phyloP scores from a whole-genome alignment of 2,113 vertebrate species.

The Dasyornis broadbenti region DNA sequence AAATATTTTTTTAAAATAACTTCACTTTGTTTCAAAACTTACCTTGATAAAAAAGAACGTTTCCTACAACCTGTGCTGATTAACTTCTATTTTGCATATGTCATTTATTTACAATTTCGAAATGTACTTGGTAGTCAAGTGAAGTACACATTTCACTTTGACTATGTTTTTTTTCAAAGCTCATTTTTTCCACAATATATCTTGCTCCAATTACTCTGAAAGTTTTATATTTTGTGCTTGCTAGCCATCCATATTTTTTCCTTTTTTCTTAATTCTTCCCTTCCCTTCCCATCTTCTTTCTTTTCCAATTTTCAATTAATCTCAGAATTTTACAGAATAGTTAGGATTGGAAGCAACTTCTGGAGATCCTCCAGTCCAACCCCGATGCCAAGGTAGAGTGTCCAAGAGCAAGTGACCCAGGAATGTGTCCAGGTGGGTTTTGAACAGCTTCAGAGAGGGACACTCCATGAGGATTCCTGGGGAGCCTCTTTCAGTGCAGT shows the following conservation, averaged over 20 bases:
- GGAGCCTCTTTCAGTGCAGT: not conserved
- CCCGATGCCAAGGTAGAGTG: not conserved
- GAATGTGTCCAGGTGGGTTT: accelerated
- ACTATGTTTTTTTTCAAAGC: not conserved
- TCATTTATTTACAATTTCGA: not conserved
- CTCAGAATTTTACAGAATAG: not conserved
- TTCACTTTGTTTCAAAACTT: not conserved
- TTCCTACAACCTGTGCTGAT: not conserved
- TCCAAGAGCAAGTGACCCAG: not conserved
- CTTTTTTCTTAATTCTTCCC: not conserved
- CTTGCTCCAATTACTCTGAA: not conserved
- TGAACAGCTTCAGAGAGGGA: not conserved
- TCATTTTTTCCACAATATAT: not conserved
- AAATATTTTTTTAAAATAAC: not conserved
- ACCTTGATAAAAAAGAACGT: not conserved
- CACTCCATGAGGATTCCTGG: accelerated
- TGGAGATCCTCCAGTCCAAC: not conserved
- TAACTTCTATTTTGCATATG: not conserved
- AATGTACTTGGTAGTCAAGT: not conserved
- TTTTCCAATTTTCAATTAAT: not conserved
- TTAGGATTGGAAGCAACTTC: not conserved
- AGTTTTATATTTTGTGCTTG: not conserved
- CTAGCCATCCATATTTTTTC: not conserved
- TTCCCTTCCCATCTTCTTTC: accelerated
- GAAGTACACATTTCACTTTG: not conserved